Conservation (phyloP, 2,888 invertebrate species). For the Bibio marci region DNA sequence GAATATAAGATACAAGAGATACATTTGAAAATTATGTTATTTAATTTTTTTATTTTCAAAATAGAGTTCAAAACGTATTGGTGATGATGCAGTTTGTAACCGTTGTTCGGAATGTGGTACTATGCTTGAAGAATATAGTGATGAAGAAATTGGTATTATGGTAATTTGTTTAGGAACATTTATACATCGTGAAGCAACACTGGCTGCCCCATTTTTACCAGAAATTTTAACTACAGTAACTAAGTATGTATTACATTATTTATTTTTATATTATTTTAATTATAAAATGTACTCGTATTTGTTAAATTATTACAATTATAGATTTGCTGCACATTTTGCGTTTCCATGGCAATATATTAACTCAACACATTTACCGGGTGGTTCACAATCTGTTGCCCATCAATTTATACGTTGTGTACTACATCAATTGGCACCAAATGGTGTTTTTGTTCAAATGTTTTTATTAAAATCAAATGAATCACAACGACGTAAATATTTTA, state of each 20-base stretch:
- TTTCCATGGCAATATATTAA: constrained; percentile 84
- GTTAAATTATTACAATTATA: constrained; percentile 19
- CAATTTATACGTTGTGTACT: constrained; percentile 93
- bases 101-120: constrained; percentile 76
- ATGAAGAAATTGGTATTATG: constrained; percentile 88
- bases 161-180: constrained; percentile 89
- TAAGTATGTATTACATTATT: constrained; percentile 54
- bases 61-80: constrained; percentile 26
- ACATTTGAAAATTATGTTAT: too few relatives aligned
- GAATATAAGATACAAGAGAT: too few relatives aligned
- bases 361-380: constrained; percentile 79
- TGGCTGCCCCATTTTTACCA: constrained; percentile 87
- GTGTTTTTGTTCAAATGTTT: constrained; percentile 91
- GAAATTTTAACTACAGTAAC: constrained; percentile 79
- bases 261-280: too few relatives aligned
- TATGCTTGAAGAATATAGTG: constrained; percentile 80
- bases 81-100: constrained; percentile 53
- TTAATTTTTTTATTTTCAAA: too few relatives aligned
- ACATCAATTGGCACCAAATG: constrained; percentile 92
- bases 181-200: constrained; percentile 85
- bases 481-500: constrained; percentile 67
- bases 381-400: constrained; percentile 87
- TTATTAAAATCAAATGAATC: constrained; percentile 63
- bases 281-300: background rate
- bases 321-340: constrained; percentile 57